Evolutionary conservation across 2,113 vertebrate genomes (phyloP).

Genomic region (Laticauda colubrina): DNA sequence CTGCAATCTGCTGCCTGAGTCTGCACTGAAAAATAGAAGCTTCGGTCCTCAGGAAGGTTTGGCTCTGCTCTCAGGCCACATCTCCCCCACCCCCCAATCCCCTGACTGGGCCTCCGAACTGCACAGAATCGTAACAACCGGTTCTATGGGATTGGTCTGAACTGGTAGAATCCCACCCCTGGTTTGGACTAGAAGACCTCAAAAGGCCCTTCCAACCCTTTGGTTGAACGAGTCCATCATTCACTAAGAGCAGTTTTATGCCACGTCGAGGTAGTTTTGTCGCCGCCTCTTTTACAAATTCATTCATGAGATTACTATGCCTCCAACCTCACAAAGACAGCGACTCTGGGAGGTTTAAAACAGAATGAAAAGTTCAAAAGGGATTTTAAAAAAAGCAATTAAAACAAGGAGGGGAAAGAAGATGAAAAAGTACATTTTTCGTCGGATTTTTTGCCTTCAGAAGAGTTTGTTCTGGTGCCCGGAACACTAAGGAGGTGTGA

Average conservation of each 20-base stretch:
- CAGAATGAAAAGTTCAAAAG: not conserved
- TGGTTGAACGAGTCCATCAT: not conserved
- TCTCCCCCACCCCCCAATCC: too few relatives aligned
- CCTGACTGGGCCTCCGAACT: too few relatives aligned
- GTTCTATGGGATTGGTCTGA: too few relatives aligned
- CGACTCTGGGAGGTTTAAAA: too few relatives aligned
- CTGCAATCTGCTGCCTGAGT: too few relatives aligned
- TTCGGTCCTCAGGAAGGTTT: too few relatives aligned
- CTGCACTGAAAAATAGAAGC: too few relatives aligned
- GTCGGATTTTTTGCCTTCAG: not conserved
- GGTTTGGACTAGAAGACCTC: not conserved
- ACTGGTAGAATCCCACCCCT: too few relatives aligned
- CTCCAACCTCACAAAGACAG: too few relatives aligned
- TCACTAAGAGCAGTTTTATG: not conserved
- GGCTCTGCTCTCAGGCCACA: too few relatives aligned
- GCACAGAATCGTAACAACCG: too few relatives aligned
- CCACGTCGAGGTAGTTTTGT: not conserved
- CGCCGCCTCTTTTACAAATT: rapidly evolving
- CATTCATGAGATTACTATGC: too few relatives aligned
- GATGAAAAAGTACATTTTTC: not conserved
- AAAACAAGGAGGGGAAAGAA: not conserved
- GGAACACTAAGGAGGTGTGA: not conserved
- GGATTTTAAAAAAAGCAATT: not conserved
- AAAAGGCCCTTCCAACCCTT: not conserved
- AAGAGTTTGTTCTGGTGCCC: not conserved